Evolutionary conservation across 1,140 invertebrate species (phyloP), one percentile per base, ranked within the genome.

Genomic region (Nautilus pompilius): DNA sequence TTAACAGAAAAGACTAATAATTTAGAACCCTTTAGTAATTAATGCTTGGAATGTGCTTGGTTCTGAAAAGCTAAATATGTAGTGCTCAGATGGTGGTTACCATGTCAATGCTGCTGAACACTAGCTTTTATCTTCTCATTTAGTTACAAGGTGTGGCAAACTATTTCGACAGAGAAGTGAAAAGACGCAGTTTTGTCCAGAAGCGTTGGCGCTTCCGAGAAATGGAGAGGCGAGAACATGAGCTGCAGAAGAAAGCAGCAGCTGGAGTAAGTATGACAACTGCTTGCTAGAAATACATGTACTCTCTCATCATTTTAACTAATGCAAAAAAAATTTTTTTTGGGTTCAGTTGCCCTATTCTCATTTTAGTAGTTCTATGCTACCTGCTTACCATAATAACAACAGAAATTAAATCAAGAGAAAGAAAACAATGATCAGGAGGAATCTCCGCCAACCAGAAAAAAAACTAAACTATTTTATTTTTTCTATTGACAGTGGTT

Each of bases 141-240:
- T 65, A 82, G 79, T 28, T 68, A 20, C 68, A 71, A 45, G 73
- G 71, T 36, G 65, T 82, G 24, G 58, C 69, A 13, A 78, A 77
- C 58, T 83, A 83, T 70, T 66, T 82, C 63, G 81, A 82, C 30
- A 58, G 78, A n/a, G 82, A 83, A 65, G 78, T 81, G 24, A 80
- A 80, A 55, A 71, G 81, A 49, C 63, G 78, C 33, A 67, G 62
- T 0, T 83, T 82, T 72, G 80, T 83, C 22, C 71, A 74, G 32
- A 62, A 66, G 5, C 67, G 82, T 51, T 83, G 80, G 80, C 73
- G 81, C 51, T 78, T 81, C 69, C 65, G 81, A 29, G 82, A 83
- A 65, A 60, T 74, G 41, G 81, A 83, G 54, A 82, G 81, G 60
- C 67, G 78, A 65, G 77, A 82, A 54, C 8, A 78, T 28, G 79